Evolutionary conservation across 2,113 vertebrate species (phyloP).

Genomic region (Chaetodon auriga): DNA sequence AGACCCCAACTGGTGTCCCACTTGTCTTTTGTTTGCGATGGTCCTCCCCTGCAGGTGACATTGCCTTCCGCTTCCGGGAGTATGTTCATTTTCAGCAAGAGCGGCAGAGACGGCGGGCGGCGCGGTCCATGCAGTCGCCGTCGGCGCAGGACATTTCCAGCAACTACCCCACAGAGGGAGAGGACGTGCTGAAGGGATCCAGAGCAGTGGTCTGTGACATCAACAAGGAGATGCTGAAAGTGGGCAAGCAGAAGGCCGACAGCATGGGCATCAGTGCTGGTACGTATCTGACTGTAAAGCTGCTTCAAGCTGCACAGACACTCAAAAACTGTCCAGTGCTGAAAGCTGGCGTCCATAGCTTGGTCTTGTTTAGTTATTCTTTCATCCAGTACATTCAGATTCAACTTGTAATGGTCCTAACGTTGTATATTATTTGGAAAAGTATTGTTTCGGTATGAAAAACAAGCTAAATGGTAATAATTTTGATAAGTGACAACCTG

Average conservation of each 20-base stretch:
- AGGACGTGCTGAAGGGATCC: slow-evolving; percentile 69
- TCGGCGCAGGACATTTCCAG: slow-evolving; percentile 90
- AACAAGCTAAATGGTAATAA: background rate
- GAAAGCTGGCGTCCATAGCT: background rate
- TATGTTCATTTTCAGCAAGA: slow-evolving; percentile 84
- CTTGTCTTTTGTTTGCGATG: background rate
- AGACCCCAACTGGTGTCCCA: rapidly evolving
- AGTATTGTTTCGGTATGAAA: background rate
- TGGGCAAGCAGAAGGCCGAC: slow-evolving; percentile 89
- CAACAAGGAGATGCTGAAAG: slow-evolving; percentile 96
- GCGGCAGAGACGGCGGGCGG: slow-evolving; percentile 71
- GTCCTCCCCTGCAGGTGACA: slow-evolving; percentile 87
- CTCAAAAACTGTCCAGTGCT: background rate
- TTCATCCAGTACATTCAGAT: background rate
- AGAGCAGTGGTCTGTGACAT: slow-evolving; percentile 94
- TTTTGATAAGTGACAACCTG: no score
- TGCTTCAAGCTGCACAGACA: background rate
- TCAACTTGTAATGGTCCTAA: background rate
- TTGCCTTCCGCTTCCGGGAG: slow-evolving; percentile 94
- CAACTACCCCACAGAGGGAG: slow-evolving; percentile 78
- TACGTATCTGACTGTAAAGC: slow-evolving; percentile 43
- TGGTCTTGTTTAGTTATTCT: background rate
- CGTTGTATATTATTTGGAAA: background rate
- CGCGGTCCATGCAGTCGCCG: slow-evolving; percentile 84
- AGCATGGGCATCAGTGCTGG: slow-evolving; percentile 85